Conservation (phyloP, 2,113 vertebrate genomes). For the Toxostoma redivivum region DNA sequence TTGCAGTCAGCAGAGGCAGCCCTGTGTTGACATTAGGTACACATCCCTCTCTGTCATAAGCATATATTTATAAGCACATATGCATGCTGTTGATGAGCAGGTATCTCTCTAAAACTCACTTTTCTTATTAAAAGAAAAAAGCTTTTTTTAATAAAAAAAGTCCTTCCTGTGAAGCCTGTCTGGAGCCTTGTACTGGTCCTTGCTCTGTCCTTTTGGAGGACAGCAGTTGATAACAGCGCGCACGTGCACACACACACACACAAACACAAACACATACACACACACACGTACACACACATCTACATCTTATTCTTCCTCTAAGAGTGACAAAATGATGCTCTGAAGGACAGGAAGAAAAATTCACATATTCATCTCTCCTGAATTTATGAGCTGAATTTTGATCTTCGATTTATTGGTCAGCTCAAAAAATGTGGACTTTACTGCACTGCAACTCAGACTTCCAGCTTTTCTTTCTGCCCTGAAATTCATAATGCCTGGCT, state of each 20-base stretch:
- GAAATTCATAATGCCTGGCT: not conserved
- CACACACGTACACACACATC: not conserved
- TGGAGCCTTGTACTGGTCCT: not conserved
- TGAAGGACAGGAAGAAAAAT: not conserved
- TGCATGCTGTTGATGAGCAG: not conserved
- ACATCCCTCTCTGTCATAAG: not conserved
- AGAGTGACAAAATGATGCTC: not conserved
- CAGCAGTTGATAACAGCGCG: not conserved
- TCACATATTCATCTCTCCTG: not conserved
- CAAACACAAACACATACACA: too few species aligned
- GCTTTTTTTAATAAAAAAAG: too few species aligned
- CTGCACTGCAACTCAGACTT: not conserved
- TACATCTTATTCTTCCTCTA: not conserved
- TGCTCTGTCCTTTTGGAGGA: not conserved
- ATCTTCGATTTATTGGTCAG: not conserved
- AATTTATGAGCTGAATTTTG: not conserved
- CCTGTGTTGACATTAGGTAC: not conserved
- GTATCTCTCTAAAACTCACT: not conserved
- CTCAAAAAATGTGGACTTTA: not conserved
- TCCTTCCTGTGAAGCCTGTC: not conserved
- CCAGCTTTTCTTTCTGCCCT: not conserved
- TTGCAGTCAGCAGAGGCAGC: not conserved
- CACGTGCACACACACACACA: too few species aligned
- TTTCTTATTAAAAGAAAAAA: not conserved
- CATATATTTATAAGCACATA: not conserved